These are phyloP conservation scores for Hemistola chrysoprasaria DNA, from an alignment of 2,888 invertebrate species.

Conservation along the genomic window DNA sequence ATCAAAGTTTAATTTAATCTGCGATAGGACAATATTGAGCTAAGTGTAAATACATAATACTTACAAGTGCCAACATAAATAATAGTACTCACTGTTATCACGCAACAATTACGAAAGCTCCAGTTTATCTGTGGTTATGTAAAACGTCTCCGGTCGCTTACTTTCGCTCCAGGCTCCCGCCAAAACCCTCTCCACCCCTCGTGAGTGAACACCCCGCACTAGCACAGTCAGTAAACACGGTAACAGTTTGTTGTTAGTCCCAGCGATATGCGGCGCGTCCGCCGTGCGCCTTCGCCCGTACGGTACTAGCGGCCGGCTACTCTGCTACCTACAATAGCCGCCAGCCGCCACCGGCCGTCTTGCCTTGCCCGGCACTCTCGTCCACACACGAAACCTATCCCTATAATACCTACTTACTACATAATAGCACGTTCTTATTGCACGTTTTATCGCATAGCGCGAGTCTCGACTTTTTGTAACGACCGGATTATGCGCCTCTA, in stretches of 20 bases:
- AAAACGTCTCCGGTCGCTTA: slow-evolving; percentile 44
- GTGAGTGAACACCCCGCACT: slow-evolving; percentile 40
- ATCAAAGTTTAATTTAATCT: no score
- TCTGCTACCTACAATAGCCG: slow-evolving; percentile 37
- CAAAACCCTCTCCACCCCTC: slow-evolving; percentile 38
- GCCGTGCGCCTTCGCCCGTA: slow-evolving; percentile 60
- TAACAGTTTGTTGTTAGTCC: slow-evolving; percentile 44
- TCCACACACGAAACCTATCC: slow-evolving; percentile 38
- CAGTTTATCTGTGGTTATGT: slow-evolving; percentile 66
- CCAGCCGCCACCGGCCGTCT: slow-evolving; percentile 35
- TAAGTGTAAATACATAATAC: slow-evolving; percentile 17
- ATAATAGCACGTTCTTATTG: slow-evolving; percentile 50
- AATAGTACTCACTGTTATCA: slow-evolving; percentile 73
- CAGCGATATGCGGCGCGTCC: slow-evolving; percentile 58
- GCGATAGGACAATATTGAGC: slow-evolving; percentile 15
- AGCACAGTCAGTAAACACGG: slow-evolving; percentile 49
- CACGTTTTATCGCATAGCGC: slow-evolving; percentile 56
- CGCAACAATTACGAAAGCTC: slow-evolving; percentile 68
- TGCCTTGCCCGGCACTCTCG: slow-evolving; percentile 33
- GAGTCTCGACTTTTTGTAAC: slow-evolving; percentile 59
- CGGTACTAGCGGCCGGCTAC: slow-evolving; percentile 61
- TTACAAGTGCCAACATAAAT: slow-evolving; percentile 12
- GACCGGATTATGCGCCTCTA: slow-evolving; percentile 52
- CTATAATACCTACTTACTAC: slow-evolving; percentile 14
- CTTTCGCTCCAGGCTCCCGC: slow-evolving; percentile 63